Base-by-base conservation (phyloP, 2,888 invertebrate genomes). In the Drosophila helvetica region DNA sequence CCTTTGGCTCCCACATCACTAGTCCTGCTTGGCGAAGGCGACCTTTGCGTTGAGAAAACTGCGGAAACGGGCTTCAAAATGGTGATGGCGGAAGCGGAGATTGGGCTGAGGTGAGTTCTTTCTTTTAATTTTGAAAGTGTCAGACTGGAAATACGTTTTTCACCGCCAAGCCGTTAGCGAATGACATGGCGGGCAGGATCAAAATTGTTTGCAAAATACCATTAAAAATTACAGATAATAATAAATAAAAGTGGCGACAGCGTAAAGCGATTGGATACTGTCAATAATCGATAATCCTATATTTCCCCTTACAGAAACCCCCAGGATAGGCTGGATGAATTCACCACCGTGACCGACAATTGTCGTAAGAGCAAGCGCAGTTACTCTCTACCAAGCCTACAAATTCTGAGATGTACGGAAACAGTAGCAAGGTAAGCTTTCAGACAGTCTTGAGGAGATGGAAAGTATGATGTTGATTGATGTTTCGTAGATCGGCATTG, bases 11-110 rank as follows among this genome's bases (percentile, higher is more conserved):
- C 81, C 27, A 88, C 84, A n/a, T 90, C 90, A 33, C 68, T 87
- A 22, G 79, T 90, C 42, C 86, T 90, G 69, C 74, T 91, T 15
- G 91, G 90, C 10, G 88, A 90, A 63, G 86, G 84, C 64, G 90
- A 92, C 74, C 87, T 89, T 88, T 90, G 90, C 19, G 86, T 90
- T 46, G 86, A 90, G 15, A 76, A 81, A 15, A 77, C 33, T 38
- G 75, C 38, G 15, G 30, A 47, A 43, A 0, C 22, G 22, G 25
- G 8, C 50, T 48, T 33, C 22, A 19, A 46, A 17, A 25, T 8
- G 10, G 42, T 22, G 42, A 19, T 42, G 30, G 18, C 48, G 10
- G 30, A 22, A 15, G 8, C 45, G 33, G 43, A 66, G 15, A 69
- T 51, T 25, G 54, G 38, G 25, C 42, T 25, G 15, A 69, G 70